phyloP scores from a whole-genome alignment of 1,140 invertebrate genomes.

The Maniola jurtina region DNA sequence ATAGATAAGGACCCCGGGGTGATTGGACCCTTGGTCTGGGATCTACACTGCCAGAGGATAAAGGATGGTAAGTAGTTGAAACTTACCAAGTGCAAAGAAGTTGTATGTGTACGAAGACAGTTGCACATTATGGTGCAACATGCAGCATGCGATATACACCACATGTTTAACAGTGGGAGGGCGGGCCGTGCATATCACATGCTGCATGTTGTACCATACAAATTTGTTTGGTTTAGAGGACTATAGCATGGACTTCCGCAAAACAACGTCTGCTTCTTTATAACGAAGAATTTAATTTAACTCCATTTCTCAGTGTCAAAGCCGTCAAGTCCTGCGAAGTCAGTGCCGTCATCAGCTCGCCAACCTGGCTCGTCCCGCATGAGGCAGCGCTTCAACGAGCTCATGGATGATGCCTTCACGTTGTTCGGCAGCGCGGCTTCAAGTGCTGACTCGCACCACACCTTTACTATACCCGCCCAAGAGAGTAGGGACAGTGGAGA shows the following conservation, averaged over 20 bases:
- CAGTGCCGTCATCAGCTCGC: constrained; percentile 33
- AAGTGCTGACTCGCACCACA: constrained; percentile 49
- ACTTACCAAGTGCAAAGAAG: too few relatives aligned
- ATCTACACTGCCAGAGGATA: constrained; percentile 81
- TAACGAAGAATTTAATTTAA: not conserved
- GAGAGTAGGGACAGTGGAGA: constrained; percentile 34
- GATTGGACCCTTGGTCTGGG: constrained; percentile 90
- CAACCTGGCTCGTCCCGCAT: constrained; percentile 55
- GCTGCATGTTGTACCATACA: too few relatives aligned
- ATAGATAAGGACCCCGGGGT: constrained; percentile 88
- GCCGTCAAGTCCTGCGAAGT: constrained; percentile 47
- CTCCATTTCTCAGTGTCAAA: constrained; percentile 47
- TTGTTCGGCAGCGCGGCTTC: constrained; percentile 60
- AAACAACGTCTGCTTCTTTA: too few relatives aligned
- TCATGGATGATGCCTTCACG: constrained; percentile 73
- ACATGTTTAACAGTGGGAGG: too few relatives aligned
- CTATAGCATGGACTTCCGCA: too few relatives aligned
- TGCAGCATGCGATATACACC: too few relatives aligned
- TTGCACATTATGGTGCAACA: too few relatives aligned
- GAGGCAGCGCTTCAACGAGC: constrained; percentile 71
- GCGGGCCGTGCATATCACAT: too few relatives aligned
- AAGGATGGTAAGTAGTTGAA: constrained; percentile 51
- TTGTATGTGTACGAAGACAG: too few relatives aligned
- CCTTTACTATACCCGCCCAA: constrained; percentile 45
- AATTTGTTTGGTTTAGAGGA: too few relatives aligned